Base-by-base conservation (phyloP, 23 tunicate species). In the Trididemnum miniatum region DNA sequence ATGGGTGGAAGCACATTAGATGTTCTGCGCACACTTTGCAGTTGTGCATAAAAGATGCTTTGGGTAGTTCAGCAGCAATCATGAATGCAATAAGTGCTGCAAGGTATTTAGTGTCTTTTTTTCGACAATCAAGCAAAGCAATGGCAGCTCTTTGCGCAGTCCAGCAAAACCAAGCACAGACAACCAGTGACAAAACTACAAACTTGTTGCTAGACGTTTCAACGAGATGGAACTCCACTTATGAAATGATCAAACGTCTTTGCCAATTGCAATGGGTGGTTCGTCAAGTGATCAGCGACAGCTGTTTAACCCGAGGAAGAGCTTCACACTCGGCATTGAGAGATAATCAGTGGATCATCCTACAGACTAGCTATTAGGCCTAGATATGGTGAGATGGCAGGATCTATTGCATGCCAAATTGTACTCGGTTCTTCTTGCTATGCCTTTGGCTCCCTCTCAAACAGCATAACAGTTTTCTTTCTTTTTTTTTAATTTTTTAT, bases 181-280 rank as follows among this genome's bases (percentile, higher is more conserved):
- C 54, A 44, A 7, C 54, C 54, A 44, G 54, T 44, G 54, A 44
- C 54, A 9, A 44, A 9, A 44, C 54, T 44, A 44, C 54, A 9
- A 44, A 44, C 54, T 15, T 44, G 54, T 44, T 44, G 54, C 54
- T 44, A 15, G 54, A 44, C 15, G 54, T 44, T 15, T 44, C 71
- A 23, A 44, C 54, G 15, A 44, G 71, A 23, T 23, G 31, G 71
- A 63, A 23, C 31, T 65, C 34, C 9, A 2, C 69, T 22, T n/a
- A 62, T 22, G 27, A n/a, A 32, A 83, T 62, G 69, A 62, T 62
- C 22, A n/a, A 32, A 32, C 39, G 87, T 18, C 78, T 83, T 35
- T 83, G 87, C 33, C 60, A 35, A 60, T 37, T 83, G 52, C 87
- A 83, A 36, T 31, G 52, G 44, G 2, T 29, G 59, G 86, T 82